Percentiles rank a stretch among this genome's conserved stretches.
Conservation (phyloP, 2,113 vertebrate species). For the Tenrec ecaudatus region DNA sequence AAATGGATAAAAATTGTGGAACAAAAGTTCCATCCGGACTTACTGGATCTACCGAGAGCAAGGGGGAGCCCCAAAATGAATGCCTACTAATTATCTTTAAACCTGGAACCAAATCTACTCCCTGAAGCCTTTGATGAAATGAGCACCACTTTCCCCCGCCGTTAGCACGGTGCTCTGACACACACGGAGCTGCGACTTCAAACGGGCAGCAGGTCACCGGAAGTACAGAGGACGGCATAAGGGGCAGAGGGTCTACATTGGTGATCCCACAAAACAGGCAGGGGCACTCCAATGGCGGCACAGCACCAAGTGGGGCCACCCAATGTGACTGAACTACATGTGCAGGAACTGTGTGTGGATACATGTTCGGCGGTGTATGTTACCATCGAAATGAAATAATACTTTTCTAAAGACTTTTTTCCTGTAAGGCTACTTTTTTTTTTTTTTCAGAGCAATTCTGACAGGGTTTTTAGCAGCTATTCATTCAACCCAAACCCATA, state of each 20-base stretch:
- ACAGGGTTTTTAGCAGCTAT: accelerated
- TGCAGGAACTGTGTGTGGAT: not conserved
- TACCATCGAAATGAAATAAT: not conserved
- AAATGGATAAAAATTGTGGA: not conserved
- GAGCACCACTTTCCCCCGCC: not conserved
- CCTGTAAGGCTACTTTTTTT: accelerated
- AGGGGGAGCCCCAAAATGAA: not conserved
- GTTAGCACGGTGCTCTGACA: not conserved
- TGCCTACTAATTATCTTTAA: not conserved
- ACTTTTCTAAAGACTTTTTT: not conserved
- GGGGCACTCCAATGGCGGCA: not conserved
- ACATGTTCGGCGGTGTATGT: no score
- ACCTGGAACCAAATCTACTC: not conserved
- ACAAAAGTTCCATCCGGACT: not conserved
- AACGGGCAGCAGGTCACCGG: not conserved
- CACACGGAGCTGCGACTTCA: not conserved
- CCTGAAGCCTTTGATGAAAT: not conserved
- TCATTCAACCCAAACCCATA: not conserved
- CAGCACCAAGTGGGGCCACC: not conserved
- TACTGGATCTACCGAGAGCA: not conserved
- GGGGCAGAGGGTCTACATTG: not conserved
- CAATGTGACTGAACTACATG: not conserved
- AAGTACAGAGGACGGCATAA: not conserved
- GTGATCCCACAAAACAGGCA: not conserved
- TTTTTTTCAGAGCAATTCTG: not conserved